Evolutionary conservation across 2,888 invertebrate genomes (phyloP), one percentile per base, ranked within the genome.

Genomic region (Caenorhabditis zanzibari): DNA sequence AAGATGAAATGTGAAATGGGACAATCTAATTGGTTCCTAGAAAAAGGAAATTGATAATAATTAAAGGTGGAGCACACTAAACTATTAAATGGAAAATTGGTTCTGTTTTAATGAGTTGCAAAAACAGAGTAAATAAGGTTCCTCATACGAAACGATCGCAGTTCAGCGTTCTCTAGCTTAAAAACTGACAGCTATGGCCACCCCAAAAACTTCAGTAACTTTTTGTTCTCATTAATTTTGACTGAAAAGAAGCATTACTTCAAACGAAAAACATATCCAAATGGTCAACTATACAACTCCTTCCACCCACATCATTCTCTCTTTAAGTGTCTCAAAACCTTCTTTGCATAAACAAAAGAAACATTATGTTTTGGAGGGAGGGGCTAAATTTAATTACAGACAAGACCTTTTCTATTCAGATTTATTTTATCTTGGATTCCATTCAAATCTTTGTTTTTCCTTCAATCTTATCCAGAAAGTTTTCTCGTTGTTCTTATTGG

Each of bases 371-470:
- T 0, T 38, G 2, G n/a, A 32, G 32, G 32, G 9, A n/a, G 14
- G 14, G 9, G 38, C 7, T 16, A 71, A 71, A 71, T 71, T 14
- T 22, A 71, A 58, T 71, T 71, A 71, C 59, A 38, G 58, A 24
- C 24, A n/a, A 71, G 58, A 41, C 69, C 41, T 69, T 69, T 56
- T 69, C 47, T n/a, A 64, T 24, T 24, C 47, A 64, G 64, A 64
- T 47, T 28, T 64, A n/a, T 19, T 28, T 41, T 47, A 28, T 64
- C 24, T 64, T 19, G 47, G 47, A 47, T 47, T 26, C 28, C 16
- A 64, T 47, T 26, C 10, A 19, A 47, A 64, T 64, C 64, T 22
- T 22, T 61, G 22, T 61, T 61, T 44, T 61, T 14, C 38, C n/a
- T n/a, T n/a, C n/a, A n/a, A n/a, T 56, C 14, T 14, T 41, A 3